Evolutionary conservation across 64 coral and sea anemone genomes (phyloP), one percentile per base, ranked within the genome.

Genomic region (Anthopleura sola): DNA sequence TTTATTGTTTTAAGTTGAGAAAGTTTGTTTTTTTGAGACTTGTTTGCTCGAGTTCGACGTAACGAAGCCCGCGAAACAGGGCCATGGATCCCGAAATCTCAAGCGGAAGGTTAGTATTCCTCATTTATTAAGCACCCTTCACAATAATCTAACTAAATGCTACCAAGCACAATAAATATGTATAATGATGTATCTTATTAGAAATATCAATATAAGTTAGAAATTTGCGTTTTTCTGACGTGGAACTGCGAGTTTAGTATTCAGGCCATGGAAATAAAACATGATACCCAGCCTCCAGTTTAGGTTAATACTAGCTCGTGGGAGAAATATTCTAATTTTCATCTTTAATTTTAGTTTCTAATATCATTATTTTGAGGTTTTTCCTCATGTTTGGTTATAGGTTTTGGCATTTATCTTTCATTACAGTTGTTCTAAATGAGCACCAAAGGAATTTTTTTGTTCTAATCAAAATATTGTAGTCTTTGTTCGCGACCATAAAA

Each of bases 401-500:
- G 9, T 66, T 66, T 66, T 28, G 24, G 21, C 60, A 20, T 29
- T 66, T 66, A 5, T 2, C 9, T 29, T 4, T 66, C 9, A 66
- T 28, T n/a, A 66, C 20, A 9, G 60, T 66, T 56, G 40, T 8
- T 44, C 40, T 44, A n/a, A n/a, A n/a, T 44, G 40, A 6, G 40
- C 40, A 66, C 60, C 60, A 66, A 66, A 66, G 60, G 60, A 66
- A 66, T 66, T 66, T 66, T 66, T 66, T 66, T 66, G 20, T 23
- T 28, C 26, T 28, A 66, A 66, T 66, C 60, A 66, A 66, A 66
- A 66, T 4, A 66, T 5, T 24, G 20, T 66, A 26, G 23, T 29
- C 60, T 66, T 66, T 66, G 60, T 66, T 66, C 60, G 21, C 60
- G n/a, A 31, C 16, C 17, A 66, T 0, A 23, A 66, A 66, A 23